Evolutionary conservation across 2,113 vertebrate genomes (phyloP).

Genomic region (Silurus glanis): DNA sequence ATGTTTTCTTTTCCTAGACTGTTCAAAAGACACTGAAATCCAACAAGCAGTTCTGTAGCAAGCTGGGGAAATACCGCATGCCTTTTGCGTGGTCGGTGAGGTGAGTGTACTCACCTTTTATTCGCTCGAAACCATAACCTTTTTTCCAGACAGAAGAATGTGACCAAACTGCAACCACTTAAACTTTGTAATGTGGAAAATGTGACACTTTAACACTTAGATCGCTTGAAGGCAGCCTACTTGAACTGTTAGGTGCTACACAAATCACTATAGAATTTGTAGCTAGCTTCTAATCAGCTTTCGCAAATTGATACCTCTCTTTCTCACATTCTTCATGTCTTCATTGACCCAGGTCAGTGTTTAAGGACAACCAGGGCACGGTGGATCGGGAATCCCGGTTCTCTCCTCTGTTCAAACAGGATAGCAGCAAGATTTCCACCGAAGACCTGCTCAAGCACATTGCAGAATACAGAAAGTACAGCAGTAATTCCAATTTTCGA

Average conservation of each 20-base stretch:
- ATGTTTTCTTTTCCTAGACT: slow-evolving; percentile 70
- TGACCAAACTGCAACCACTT: not conserved
- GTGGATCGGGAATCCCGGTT: slow-evolving; percentile 93
- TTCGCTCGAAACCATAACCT: not conserved
- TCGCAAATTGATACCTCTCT: not conserved
- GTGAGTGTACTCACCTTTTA: slow-evolving; percentile 69
- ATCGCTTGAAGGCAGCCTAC: too few species aligned
- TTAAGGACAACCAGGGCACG: slow-evolving; percentile 94
- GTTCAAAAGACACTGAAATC: slow-evolving; percentile 93
- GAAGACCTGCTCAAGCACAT: slow-evolving; percentile 93
- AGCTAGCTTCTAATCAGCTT: not conserved
- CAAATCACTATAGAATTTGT: not conserved
- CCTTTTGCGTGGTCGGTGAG: slow-evolving; percentile 97
- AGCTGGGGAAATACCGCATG: slow-evolving; percentile 94
- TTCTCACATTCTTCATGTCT: not conserved
- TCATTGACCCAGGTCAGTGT: slow-evolving; percentile 80
- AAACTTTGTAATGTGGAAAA: not conserved
- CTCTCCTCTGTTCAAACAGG: slow-evolving; percentile 94
- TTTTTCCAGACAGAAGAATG: not conserved
- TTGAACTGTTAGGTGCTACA: too few species aligned
- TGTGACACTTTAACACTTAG: not conserved
- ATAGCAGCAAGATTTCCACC: slow-evolving; percentile 91
- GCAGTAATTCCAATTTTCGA: not conserved
- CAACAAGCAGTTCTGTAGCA: slow-evolving; percentile 93
- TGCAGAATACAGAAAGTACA: slow-evolving; percentile 88